Percentiles rank a stretch among this genome's conserved stretches.
Conservation (phyloP, 2,797 vertebrate species). For the Ctenopoma kingsleyae region DNA sequence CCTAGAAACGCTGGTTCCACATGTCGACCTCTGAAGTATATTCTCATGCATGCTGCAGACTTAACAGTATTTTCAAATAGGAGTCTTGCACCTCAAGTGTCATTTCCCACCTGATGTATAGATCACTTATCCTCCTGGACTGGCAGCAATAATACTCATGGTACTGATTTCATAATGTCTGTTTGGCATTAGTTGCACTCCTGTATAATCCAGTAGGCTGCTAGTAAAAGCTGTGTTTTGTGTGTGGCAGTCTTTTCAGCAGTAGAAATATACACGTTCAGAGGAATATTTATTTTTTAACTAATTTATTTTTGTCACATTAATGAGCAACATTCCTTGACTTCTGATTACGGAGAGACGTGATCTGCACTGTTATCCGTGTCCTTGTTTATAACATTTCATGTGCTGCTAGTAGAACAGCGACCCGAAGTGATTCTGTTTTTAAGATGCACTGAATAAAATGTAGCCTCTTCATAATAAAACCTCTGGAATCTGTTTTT, state of each 20-base stretch:
- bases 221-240: constrained; percentile 14
- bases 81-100: background rate
- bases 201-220: constrained; percentile 18
- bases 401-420: constrained; percentile 58
- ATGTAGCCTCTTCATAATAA: constrained; percentile 52
- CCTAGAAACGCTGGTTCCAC: background rate
- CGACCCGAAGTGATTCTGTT: constrained; percentile 16
- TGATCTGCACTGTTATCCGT: constrained; percentile 24
- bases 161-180: constrained; percentile 36
- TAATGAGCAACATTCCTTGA: constrained; percentile 69
- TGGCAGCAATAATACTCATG: constrained; percentile 64
- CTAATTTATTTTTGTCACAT: constrained; percentile 84
- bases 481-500: background rate
- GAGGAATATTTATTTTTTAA: constrained; percentile 77
- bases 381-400: constrained; percentile 31
- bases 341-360: constrained; percentile 16
- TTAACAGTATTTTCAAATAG: background rate
- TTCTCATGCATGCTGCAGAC: background rate
- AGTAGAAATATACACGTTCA: constrained; percentile 50
- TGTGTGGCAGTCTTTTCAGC: constrained; percentile 31
- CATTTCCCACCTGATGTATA: constrained; percentile 27
- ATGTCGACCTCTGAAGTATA: background rate
- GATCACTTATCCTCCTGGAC: constrained; percentile 31
- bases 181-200: constrained; percentile 43
- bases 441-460: constrained; percentile 66